phyloP scores from a whole-genome alignment of 2,888 invertebrate genomes.

The Cremastobaeus sp. region DNA sequence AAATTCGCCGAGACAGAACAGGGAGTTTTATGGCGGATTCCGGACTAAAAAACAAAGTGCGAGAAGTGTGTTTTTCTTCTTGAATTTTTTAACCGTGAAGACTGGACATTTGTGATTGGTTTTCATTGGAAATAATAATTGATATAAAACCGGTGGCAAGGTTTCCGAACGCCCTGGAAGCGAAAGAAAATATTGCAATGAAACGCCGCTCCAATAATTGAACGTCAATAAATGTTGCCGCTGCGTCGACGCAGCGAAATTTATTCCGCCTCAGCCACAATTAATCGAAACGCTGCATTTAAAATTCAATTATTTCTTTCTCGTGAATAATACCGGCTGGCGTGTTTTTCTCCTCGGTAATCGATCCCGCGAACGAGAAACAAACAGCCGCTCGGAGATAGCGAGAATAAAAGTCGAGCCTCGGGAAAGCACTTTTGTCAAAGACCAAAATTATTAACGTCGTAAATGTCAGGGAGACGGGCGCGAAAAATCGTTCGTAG shows the following conservation, averaged over 20 bases:
- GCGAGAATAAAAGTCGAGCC: conserved; percentile 34
- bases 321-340: conserved; percentile 35
- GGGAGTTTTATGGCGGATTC: background rate
- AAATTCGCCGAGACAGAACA: background rate
- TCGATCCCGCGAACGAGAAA: conserved; percentile 40
- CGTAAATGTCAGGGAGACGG: conserved; percentile 42
- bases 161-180: background rate
- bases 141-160: background rate
- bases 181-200: too few relatives aligned
- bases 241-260: conserved; percentile 5
- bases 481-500: conserved; percentile 24
- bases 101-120: too few relatives aligned
- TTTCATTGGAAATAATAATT: background rate
- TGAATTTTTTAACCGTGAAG: too few relatives aligned
- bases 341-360: conserved; percentile 39
- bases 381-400: conserved; percentile 35
- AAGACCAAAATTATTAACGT: conserved; percentile 47
- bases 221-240: conserved; percentile 13
- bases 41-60: background rate
- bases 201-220: background rate
- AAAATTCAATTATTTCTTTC: conserved; percentile 39
- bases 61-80: too few relatives aligned
- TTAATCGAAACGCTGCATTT: conserved; percentile 17
- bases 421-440: conserved; percentile 44
- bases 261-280: conserved; percentile 17